phyloP scores from a whole-genome alignment of 2,888 invertebrate species.

The Erynnis tages region DNA sequence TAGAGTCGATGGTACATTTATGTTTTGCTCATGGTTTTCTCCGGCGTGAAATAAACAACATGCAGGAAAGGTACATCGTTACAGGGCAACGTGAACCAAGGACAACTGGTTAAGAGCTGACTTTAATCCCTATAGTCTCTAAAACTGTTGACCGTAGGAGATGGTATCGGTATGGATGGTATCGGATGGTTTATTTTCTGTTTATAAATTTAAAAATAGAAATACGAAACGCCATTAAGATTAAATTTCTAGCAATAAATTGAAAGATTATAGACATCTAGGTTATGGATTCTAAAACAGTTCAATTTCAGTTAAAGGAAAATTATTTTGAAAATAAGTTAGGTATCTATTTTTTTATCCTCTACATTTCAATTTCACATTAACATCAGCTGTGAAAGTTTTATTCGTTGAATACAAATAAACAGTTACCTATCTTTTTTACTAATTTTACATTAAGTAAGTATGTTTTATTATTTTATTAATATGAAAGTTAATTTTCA shows the following conservation, averaged over 20 bases:
- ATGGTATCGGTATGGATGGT: slow-evolving; percentile 24
- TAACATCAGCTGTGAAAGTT: too few relatives aligned
- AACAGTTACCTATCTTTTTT: too few relatives aligned
- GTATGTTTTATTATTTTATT: too few relatives aligned
- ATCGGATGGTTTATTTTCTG: slow-evolving; percentile 17
- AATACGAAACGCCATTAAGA: not conserved
- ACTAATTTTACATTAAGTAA: too few relatives aligned
- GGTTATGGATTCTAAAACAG: not conserved
- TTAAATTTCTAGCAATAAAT: not conserved
- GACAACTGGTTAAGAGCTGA: slow-evolving; percentile 51
- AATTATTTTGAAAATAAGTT: too few relatives aligned
- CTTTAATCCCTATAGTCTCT: slow-evolving; percentile 20
- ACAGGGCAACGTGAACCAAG: slow-evolving; percentile 43
- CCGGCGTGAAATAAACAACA: slow-evolving; percentile 17
- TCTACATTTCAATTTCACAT: too few relatives aligned
- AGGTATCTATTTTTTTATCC: too few relatives aligned
- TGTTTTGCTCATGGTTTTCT: slow-evolving; percentile 3
- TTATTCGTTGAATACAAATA: too few relatives aligned
- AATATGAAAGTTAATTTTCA: too few relatives aligned
- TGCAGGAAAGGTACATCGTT: slow-evolving; percentile 19
- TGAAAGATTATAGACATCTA: not conserved
- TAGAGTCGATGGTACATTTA: not conserved
- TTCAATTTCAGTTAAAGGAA: too few relatives aligned
- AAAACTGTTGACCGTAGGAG: slow-evolving; percentile 24
- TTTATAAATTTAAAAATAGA: slow-evolving; percentile 23